phyloP scores from a whole-genome alignment of 2,113 vertebrate genomes.

The Myanophis thanlyinensis region DNA sequence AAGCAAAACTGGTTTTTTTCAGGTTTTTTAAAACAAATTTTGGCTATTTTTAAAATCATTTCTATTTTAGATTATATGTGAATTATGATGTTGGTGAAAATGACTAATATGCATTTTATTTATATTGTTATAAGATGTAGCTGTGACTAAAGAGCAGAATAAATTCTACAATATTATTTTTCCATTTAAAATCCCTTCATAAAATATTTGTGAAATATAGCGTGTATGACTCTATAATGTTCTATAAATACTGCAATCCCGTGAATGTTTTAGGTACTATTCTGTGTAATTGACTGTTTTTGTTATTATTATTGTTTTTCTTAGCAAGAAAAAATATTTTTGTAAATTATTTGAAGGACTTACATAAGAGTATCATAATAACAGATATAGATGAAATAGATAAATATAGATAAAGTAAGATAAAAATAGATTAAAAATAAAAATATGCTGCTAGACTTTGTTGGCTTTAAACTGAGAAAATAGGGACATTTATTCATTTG shows the following conservation, averaged over 20 bases:
- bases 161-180: neutral
- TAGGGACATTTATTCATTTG: neutral
- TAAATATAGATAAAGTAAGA: no score
- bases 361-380: neutral
- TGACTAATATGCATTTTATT: neutral
- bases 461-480: constrained; percentile 10
- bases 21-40: neutral
- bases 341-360: neutral
- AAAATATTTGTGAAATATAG: constrained; percentile 12
- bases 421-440: no score
- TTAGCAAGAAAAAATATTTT: neutral
- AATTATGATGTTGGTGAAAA: neutral
- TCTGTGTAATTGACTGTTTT: neutral
- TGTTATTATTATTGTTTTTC: neutral
- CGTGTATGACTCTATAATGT: constrained; percentile 30
- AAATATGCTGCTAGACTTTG: constrained; percentile 27
- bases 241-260: neutral
- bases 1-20: neutral
- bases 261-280: neutral
- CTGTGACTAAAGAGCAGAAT: neutral
- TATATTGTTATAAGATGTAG: neutral
- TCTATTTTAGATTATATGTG: neutral
- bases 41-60: neutral
- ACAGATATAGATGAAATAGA: no score
- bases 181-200: neutral